Conservation (phyloP, 1,140 invertebrate genomes). For the Thaumatotibia leucotreta region DNA sequence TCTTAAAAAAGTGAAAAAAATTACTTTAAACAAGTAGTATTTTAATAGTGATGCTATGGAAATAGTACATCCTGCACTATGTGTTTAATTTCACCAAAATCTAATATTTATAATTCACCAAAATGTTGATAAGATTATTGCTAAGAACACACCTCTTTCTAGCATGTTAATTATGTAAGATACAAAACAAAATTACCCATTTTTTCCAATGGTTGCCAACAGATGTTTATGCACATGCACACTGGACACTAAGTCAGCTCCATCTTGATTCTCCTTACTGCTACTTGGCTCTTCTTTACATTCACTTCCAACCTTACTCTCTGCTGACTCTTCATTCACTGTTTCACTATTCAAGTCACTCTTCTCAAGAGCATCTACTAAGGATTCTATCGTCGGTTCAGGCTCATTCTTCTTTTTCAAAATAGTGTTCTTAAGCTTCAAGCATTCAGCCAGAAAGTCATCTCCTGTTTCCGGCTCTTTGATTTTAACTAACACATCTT, state of each 20-base stretch:
- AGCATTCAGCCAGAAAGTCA: slow-evolving; percentile 60
- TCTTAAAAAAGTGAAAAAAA: too few species aligned
- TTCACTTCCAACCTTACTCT: slow-evolving; percentile 10
- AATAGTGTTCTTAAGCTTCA: slow-evolving; percentile 57
- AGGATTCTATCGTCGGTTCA: slow-evolving; percentile 43
- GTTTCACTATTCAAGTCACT: slow-evolving; percentile 36
- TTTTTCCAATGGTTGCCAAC: slow-evolving; percentile 56
- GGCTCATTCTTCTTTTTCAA: slow-evolving; percentile 48
- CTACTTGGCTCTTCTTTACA: slow-evolving; percentile 11
- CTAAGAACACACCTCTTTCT: too few species aligned
- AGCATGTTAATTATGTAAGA: not conserved
- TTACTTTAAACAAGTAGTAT: too few species aligned
- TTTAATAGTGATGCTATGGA: too few species aligned
- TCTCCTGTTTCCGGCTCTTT: slow-evolving; percentile 29
- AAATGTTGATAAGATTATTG: too few species aligned
- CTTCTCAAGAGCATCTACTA: slow-evolving; percentile 59
- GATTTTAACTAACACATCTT: slow-evolving; percentile 49
- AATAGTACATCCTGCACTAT: too few species aligned
- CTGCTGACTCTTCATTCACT: not conserved
- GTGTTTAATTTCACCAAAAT: too few species aligned
- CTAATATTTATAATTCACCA: too few species aligned
- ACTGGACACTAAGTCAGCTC: slow-evolving; percentile 29
- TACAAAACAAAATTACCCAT: slow-evolving; percentile 39
- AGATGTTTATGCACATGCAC: slow-evolving; percentile 52
- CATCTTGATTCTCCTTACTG: slow-evolving; percentile 2